These are phyloP conservation scores for Digitonthophagus gazella DNA, from an alignment of 2,888 invertebrate species.

Conservation along the genomic window DNA sequence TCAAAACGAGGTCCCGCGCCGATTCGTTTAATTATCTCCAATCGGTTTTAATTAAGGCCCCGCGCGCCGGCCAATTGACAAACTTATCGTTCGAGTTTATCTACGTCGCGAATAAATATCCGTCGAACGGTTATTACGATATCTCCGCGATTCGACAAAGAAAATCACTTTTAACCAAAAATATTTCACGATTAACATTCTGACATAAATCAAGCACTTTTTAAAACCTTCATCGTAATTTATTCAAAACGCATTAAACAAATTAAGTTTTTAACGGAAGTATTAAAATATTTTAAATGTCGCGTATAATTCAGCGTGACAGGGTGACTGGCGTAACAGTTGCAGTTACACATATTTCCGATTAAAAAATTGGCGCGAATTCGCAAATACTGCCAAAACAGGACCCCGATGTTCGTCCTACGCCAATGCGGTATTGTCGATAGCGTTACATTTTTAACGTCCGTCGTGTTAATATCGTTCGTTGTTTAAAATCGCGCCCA, in stretches of 20 bases:
- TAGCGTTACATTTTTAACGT: background rate
- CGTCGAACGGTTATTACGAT: too few relatives aligned
- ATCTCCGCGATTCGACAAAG: too few relatives aligned
- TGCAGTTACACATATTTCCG: background rate
- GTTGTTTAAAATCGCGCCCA: background rate
- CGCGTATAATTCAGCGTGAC: background rate
- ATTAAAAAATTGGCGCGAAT: background rate
- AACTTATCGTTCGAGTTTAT: background rate
- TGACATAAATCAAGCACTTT: background rate
- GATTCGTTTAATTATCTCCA: background rate
- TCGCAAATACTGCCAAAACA: background rate
- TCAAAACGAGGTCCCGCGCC: background rate
- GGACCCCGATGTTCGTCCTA: background rate
- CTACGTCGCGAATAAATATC: background rate
- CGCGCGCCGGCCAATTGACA: background rate
- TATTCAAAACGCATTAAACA: background rate
- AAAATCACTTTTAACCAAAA: too few relatives aligned
- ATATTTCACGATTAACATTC: too few relatives aligned
- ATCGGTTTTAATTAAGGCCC: background rate
- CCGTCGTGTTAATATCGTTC: background rate
- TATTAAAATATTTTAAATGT: background rate
- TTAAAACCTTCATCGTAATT: background rate
- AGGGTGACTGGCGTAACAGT: background rate
- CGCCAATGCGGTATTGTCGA: background rate
- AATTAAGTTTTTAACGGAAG: background rate